Conservation (phyloP, 2,888 invertebrate species). For the Odontocerum albicorne region DNA sequence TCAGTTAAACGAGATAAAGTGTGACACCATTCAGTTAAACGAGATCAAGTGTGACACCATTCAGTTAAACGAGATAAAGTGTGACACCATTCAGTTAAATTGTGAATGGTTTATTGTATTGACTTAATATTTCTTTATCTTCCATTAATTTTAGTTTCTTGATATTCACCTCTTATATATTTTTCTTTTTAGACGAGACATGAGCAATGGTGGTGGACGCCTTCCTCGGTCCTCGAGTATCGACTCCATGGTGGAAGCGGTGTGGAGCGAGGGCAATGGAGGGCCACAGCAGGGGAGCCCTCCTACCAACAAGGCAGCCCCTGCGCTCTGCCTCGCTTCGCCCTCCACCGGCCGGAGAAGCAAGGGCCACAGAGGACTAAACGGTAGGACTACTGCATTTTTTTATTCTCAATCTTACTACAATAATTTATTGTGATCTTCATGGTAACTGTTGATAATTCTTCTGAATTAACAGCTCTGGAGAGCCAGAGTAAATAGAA, state of each 20-base stretch:
- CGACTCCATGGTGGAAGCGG: slow-evolving; percentile 75
- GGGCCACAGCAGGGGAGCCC: slow-evolving; percentile 43
- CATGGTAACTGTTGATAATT: too few relatives aligned
- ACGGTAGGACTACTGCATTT: too few relatives aligned
- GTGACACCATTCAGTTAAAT: not conserved
- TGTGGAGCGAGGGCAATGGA: slow-evolving; percentile 58
- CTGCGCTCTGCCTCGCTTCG: slow-evolving; percentile 53
- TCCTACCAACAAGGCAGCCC: slow-evolving; percentile 44
- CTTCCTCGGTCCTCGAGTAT: slow-evolving; percentile 78
- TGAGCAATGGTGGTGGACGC: slow-evolving; percentile 44
- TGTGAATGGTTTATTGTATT: not conserved
- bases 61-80: not conserved
- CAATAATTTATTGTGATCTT: too few relatives aligned
- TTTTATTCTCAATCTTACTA: too few relatives aligned
- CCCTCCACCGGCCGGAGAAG: slow-evolving; percentile 75
- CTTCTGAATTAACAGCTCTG: too few relatives aligned
- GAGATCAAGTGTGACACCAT: too few relatives aligned
- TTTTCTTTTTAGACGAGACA: slow-evolving; percentile 51
- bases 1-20: too few relatives aligned
- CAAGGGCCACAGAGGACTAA: slow-evolving; percentile 72
- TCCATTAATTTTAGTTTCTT: too few relatives aligned
- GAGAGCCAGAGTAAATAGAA: too few relatives aligned
- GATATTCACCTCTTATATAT: too few relatives aligned
- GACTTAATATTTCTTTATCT: too few relatives aligned
- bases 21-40: too few relatives aligned